Base-by-base conservation (phyloP, 2,888 invertebrate species). In the Psylliodes chrysocephalus region DNA sequence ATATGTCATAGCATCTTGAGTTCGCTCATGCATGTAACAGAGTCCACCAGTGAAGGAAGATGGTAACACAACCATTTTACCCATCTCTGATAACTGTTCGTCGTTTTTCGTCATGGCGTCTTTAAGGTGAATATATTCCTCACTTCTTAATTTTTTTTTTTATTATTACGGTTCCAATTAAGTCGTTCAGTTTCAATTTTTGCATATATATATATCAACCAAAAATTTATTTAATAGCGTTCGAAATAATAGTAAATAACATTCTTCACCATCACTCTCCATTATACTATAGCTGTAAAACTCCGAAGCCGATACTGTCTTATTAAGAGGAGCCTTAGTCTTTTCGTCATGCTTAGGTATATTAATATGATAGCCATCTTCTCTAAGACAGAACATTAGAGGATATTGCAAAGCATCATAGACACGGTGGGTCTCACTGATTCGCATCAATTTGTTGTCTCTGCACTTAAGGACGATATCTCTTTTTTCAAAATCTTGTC, bases 401-500 rank as follows among this genome's bases (percentile, higher is more conserved):
- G 72, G 72, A 69, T 84, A 83, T 67, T 79, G n/a, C n/a, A n/a
- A 71, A 18, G 81, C 73, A 62, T n/a, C n/a, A n/a, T n/a, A n/a
- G n/a, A n/a, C n/a, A n/a, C n/a, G 71, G 55, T 79, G 77, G 15
- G 71, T 75, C 67, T 78, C 75, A 38, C 47, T 42, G 18, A 77
- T 54, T 42, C 59, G 38, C 22, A 33, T 10, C 38, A 38, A 25
- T n/a, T n/a, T n/a, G n/a, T n/a, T n/a, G n/a, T 35, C 19, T 38
- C 40, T 17, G 1, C 53, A n/a, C 19, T 40, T 18, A 14, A 54
- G 22, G 40, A 54, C 19, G 30, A 54, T 19, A 40, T 40, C 53
- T 54, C 53, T 35, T 12, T 40, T 35, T 35, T 35, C 40, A 12
- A 54, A 22, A 1, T 54, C 14, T 4, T 33, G 33, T 7, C 33